Evolutionary conservation across 37 sponge, comb jelly and placozoan species (phyloP), one percentile per base, ranked within the genome.

Genomic region (Mnemiopsis leidyi): DNA sequence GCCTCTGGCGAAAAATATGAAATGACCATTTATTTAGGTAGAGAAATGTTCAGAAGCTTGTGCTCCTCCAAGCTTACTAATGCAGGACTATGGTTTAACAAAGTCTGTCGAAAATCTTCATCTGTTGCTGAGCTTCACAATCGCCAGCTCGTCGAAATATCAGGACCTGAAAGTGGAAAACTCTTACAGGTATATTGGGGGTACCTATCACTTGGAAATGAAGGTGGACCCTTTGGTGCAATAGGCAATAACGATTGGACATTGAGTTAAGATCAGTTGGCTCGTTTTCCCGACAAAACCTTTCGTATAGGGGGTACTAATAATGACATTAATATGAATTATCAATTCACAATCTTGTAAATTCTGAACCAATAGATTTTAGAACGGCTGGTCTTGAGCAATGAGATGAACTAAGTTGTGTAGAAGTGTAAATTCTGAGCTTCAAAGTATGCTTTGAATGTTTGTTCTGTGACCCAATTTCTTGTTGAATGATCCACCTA

Each of bases 121-220:
- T 77, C 79, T 33, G 26, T 16, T 77, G 79, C 79, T 16, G 32
- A 77, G 18, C 20, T 77, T 1, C 20, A 16, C 9, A n/a, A 26
- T 1, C 40, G 61, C 7, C 18, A 38, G 39, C 7, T 85, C n/a
- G 90, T 85, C 1, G 35, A 39, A 18, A 61, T 85, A 39, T 21
- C 90, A 24, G 90, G 90, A n/a, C 26, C 40, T 3, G 61, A 85
- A 26, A 85, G 90, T 26, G 13, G 0, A 23, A 38, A 85, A n/a
- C 61, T 85, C 5, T 25, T 85, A 3, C 90, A 85, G 90, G 90
- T 85, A 85, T 48, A 48, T 13, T 48, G 61, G 13, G 13, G 13
- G 61, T 48, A 48, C 61, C 61, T 48, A 18, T 48, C 13, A 5
- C 13, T 48, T 18, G 13, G 61, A 48, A 48, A 48, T 48, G n/a